These are phyloP conservation scores for Pollachius pollachius DNA, from an alignment of 2,113 vertebrate species.

Conservation along the genomic window DNA sequence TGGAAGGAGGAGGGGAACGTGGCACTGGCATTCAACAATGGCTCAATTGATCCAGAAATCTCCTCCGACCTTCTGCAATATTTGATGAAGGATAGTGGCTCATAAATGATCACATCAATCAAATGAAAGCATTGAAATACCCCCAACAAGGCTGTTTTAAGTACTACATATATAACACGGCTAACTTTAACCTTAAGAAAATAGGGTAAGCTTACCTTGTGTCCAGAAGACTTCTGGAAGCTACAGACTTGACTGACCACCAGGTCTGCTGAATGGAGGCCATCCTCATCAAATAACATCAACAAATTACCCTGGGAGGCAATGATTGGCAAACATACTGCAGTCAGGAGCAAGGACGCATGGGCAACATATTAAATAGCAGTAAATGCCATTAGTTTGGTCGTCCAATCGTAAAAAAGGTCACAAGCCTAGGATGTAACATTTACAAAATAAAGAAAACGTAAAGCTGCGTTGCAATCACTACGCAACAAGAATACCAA, in stretches of 20 bases:
- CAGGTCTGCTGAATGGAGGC: constrained; percentile 77
- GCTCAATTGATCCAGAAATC: constrained; percentile 4
- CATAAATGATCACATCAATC: no score
- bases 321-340: constrained; percentile 10
- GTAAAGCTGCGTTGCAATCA: no score
- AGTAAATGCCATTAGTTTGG: not conserved
- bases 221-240: constrained; percentile 70
- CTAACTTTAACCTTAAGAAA: no score
- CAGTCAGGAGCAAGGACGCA: not conserved
- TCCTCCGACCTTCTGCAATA: not conserved
- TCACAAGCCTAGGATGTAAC: no score
- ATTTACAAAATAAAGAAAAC: no score
- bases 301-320: constrained; percentile 71
- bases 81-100: no score
- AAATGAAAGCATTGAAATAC: no score
- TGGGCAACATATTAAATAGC: not conserved
- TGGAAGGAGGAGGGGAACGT: constrained; percentile 3
- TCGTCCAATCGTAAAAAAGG: no score
- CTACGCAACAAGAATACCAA: no score
- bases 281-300: constrained; percentile 83
- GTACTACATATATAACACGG: no score
- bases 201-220: constrained; percentile 77
- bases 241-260: constrained; percentile 75
- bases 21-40: not conserved
- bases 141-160: no score